A percentile compares a stretch with the other conserved stretches of the same genome.
Evolutionary conservation across 2,888 invertebrate genomes (phyloP).

Genomic region (Cephus runcator): DNA sequence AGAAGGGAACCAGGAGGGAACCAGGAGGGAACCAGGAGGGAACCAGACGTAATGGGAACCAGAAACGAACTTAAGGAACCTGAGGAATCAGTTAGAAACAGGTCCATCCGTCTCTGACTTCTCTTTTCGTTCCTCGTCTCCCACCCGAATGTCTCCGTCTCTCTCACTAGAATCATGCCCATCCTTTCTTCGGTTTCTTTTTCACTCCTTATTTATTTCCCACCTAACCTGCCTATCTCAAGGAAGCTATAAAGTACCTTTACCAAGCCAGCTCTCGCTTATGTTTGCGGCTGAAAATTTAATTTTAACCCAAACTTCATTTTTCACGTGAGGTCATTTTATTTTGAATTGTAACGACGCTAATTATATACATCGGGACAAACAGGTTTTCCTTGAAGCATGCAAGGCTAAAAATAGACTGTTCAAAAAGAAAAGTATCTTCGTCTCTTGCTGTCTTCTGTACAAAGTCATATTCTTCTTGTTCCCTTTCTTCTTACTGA

Average conservation of each 20-base stretch:
- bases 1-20: no score
- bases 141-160: background rate
- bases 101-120: background rate
- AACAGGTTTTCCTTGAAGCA: background rate
- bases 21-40: no score
- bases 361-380: background rate
- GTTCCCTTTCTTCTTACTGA: background rate
- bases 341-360: background rate
- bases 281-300: background rate
- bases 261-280: background rate
- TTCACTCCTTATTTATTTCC: background rate
- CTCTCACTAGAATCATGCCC: background rate
- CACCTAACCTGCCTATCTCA: background rate
- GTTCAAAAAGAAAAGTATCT: background rate
- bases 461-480: background rate
- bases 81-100: background rate
- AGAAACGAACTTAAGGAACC: background rate
- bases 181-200: background rate
- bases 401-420: background rate
- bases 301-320: background rate
- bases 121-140: background rate
- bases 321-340: background rate
- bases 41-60: background rate
- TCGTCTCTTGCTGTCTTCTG: background rate
- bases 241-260: background rate